Conservation (phyloP, 2,888 invertebrate genomes). For the Epistrophe grossulariae region DNA sequence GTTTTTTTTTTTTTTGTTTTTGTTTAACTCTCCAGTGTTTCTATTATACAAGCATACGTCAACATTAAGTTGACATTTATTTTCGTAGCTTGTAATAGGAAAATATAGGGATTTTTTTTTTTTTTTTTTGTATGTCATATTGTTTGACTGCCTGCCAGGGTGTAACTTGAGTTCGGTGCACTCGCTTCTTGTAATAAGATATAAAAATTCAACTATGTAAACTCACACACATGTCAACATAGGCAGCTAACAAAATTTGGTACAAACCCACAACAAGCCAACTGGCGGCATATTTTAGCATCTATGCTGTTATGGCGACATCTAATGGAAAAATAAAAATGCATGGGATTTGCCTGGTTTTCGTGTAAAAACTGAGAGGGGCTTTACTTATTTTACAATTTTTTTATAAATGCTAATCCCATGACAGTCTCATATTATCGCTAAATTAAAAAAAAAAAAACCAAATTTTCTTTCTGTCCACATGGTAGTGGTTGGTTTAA, state of each 20-base stretch:
- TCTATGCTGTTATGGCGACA: constrained; percentile 8
- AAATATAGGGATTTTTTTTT: constrained; percentile 1
- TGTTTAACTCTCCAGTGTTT: constrained; percentile 1
- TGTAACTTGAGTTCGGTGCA: constrained; percentile 31
- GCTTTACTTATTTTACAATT: constrained; percentile 6
- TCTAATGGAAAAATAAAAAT: constrained; percentile 34
- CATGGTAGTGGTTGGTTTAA: constrained; percentile 29
- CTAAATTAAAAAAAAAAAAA: constrained; percentile 38
- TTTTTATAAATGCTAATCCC: constrained; percentile 60
- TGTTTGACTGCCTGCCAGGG: constrained; percentile 34
- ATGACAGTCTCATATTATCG: constrained; percentile 63
- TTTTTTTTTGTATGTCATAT: constrained; percentile 3
- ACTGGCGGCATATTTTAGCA: constrained; percentile 3
- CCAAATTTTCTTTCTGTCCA: constrained; percentile 36
- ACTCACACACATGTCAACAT: not conserved
- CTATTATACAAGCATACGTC: constrained; percentile 50
- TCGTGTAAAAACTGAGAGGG: not conserved
- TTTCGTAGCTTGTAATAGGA: constrained; percentile 27
- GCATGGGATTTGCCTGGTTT: constrained; percentile 11
- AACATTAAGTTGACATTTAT: constrained; percentile 66
- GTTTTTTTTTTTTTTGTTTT: not conserved
- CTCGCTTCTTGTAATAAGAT: not conserved
- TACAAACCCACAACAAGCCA: constrained; percentile 20
- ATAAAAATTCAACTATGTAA: constrained; percentile 21
- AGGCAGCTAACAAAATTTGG: not conserved